Base-by-base conservation (phyloP, 2,797 vertebrate genomes). In the Tokudaia muenninki region DNA sequence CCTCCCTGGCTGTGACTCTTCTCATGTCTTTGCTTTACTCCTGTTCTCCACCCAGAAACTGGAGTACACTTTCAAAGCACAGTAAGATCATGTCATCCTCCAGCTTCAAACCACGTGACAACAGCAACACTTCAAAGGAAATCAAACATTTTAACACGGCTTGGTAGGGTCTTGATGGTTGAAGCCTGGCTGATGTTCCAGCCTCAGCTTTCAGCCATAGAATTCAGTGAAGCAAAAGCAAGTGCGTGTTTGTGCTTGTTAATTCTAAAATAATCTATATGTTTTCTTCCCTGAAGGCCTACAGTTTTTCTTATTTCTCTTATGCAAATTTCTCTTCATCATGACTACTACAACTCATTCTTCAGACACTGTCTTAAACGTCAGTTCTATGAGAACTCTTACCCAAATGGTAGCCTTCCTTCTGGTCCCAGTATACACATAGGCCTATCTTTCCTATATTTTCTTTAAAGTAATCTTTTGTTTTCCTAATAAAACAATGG, bases 401-500 rank as follows among this genome's bases (percentile, higher is more conserved):
- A 41, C 75, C 21, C 26, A 37, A 82, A 55, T 24, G 72, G n/a
- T 7, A 90, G n/a, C 34, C 8, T 92, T 74, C 31, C 10, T 26
- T 80, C 47, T 78, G 6, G 59, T 87, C 29, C 52, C 16, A 1
- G 26, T 59, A n/a, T 59, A 59, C 65, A 55, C 81, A 31, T 87
- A 41, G n/a, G n/a, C 4, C 29, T 70, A 24, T 44, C 72, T 92
- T 92, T 65, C 22, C 87, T 83, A 57, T 50, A 87, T 24, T 47
- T 86, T 88, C 77, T 19, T 91, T 80, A 75, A 95, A 79, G n/a
- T 7, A 79, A 78, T 34, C 47, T 21, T 5, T 75, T 89, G 3
- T 26, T 84, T 95, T 94, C 37, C 16, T 80, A 55, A 94, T 67
- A 87, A 93, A 61, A 81, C 67, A 61, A 74, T 31, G 57, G 22